Evolutionary conservation across 2,888 invertebrate genomes (phyloP), one percentile per base, ranked within the genome.

Genomic region (Drosophila flavopinicola): DNA sequence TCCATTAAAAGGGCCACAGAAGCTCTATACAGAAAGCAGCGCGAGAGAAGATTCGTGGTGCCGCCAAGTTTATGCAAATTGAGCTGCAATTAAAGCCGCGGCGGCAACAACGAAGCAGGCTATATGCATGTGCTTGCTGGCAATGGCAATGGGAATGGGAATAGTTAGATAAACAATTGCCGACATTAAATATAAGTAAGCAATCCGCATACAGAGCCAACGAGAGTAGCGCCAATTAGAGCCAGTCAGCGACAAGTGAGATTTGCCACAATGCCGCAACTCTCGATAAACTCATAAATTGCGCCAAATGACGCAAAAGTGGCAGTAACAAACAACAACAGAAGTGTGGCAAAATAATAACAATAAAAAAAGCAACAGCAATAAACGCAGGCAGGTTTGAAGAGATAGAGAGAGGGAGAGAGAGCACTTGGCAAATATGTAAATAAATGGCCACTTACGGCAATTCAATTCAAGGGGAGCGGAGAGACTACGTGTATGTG

Each of bases 401-500:
- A 85, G 67, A n/a, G n/a, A n/a, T n/a, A n/a, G n/a, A n/a, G n/a
- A n/a, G n/a, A n/a, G n/a, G n/a, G n/a, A n/a, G n/a, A n/a, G n/a
- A n/a, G n/a, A 67, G 84, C 69, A 85, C 80, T 75, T 75, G 77
- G 74, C 74, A 67, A 83, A 83, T 87, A 87, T 83, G 87, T 58
- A 87, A 87, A 84, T 84, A 84, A 84, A 85, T 83, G 80, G 83
- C 80, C 83, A 87, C 87, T 84, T 87, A 72, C 63, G 84, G 87
- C 72, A 69, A 79, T 74, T 83, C 77, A 85, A 85, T 78, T 44
- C 44, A 44, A 65, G 68, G 35, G 60, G 47, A 44, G 35, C 25
- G 39, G 25, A 27, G 15, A 30, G 47, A 30, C 47, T 25, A 10
- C 29, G 13, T 37, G 27, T 37, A 37, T 23, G 11, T 25, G 11